phyloP scores from a whole-genome alignment of 30 jellyfish, hydroid and myxozoan species.

The Aurelia aurita region DNA sequence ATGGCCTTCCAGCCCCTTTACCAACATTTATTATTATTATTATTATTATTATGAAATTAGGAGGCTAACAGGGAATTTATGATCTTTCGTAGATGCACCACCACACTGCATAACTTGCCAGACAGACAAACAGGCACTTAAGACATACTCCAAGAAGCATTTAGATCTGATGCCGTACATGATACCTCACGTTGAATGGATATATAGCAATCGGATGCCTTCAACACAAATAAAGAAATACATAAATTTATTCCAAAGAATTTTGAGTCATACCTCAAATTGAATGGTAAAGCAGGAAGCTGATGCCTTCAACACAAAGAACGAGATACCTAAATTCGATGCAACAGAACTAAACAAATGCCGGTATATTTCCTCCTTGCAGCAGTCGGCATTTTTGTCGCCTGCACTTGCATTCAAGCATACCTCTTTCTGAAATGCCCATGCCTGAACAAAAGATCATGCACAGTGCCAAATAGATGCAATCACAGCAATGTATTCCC shows the following conservation, averaged over 20 bases:
- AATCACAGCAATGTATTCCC: conserved; percentile 69
- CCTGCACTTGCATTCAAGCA: conserved; percentile 88
- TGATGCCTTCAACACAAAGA: neutral
- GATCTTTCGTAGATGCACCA: too few species aligned
- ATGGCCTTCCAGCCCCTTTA: too few species aligned
- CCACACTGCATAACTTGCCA: too few species aligned
- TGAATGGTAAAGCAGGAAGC: too few species aligned
- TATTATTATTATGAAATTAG: too few species aligned
- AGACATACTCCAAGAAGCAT: too few species aligned
- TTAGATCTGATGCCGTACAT: too few species aligned
- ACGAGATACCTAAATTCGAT: neutral
- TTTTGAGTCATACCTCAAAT: too few species aligned
- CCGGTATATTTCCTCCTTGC: conserved; percentile 55
- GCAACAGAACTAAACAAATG: conserved; percentile 12
- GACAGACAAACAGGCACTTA: too few species aligned
- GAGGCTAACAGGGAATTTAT: too few species aligned
- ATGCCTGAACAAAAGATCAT: conserved; percentile 79
- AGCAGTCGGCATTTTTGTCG: conserved; percentile 75
- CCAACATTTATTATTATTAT: too few species aligned
- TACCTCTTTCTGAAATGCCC: conserved; percentile 81
- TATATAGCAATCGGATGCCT: neutral
- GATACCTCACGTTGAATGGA: too few species aligned
- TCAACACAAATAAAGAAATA: neutral
- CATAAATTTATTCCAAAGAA: neutral
- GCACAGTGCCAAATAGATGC: conserved; percentile 95